Base-by-base conservation (phyloP, 2,113 vertebrate genomes). In the Xiphorhynchus elegans region DNA sequence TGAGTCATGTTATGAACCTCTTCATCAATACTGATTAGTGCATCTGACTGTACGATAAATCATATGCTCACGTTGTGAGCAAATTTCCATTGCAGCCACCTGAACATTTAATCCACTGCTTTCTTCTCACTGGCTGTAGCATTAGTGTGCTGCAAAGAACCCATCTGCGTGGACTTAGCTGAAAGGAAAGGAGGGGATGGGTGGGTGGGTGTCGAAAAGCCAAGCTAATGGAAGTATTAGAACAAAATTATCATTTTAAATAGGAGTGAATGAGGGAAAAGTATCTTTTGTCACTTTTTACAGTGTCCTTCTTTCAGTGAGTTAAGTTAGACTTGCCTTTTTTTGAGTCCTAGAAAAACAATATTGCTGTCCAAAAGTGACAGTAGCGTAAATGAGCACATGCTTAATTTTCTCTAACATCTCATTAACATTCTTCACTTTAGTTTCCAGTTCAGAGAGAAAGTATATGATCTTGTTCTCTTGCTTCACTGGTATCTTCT, bases 21-120 rank as follows among this genome's bases (percentile, higher is more conserved):
- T 83, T 90, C 40, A 50, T 74, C 94, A 92, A 81, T 84, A 80
- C 63, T 3, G 7, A 59, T 73, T 88, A 84, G 52, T 59, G 90
- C 9, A 44, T 77, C 26, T 92, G 75, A 70, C 33, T 80, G 3
- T 80, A 13, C 66, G 59, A 58, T 74, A 77, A 84, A 68, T 86
- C 29, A 19, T 13, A 16, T 31, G 31, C 40, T 87, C 31, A 63
- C n/a, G 78, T 67, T 56, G 18, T 33, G 46, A 72, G n/a, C 21
- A 56, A n/a, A 79, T 74, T 69, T 52, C 19, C 24, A 3, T 15
- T 73, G 40, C 31, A 58, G 24, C 25, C 6, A 3, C 33, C 39
- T 29, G 31, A 85, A 24, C 1, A 0, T 35, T 18, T 56, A 24
- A 88, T 44, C 15, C 16, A 17, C 11, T 64, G 35, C 44, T 82